Conservation (phyloP, 2,113 vertebrate species). For the Pelmatolapia mariae region DNA sequence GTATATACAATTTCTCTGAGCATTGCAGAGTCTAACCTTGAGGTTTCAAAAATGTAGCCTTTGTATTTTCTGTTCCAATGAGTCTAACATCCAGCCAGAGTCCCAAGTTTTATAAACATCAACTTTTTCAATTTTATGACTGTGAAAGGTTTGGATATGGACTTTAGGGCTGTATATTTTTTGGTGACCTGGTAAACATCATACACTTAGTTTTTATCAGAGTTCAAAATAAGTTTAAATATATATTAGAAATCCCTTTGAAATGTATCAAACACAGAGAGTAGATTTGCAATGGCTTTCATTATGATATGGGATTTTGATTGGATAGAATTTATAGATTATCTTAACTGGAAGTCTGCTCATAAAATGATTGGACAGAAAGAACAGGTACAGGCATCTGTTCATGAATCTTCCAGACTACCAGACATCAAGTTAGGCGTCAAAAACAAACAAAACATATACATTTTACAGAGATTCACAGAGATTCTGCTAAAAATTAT, state of each 20-base stretch:
- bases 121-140: neutral
- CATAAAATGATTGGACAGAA: neutral
- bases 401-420: neutral
- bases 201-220: neutral
- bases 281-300: neutral
- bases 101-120: neutral
- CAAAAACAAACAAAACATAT: neutral
- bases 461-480: neutral
- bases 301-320: neutral
- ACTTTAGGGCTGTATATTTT: neutral
- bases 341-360: neutral
- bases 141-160: neutral
- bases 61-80: neutral
- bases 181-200: neutral
- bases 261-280: neutral
- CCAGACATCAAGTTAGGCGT: neutral
- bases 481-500: neutral
- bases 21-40: neutral
- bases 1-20: neutral
- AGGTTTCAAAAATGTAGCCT: neutral
- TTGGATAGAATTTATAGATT: neutral
- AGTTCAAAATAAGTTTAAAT: neutral
- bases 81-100: neutral
- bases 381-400: neutral
- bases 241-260: neutral